A percentile compares a stretch with the other conserved stretches of the same genome.
Evolutionary conservation across 2,797 vertebrate species (phyloP).

Genomic region (Syngnathus acus): DNA sequence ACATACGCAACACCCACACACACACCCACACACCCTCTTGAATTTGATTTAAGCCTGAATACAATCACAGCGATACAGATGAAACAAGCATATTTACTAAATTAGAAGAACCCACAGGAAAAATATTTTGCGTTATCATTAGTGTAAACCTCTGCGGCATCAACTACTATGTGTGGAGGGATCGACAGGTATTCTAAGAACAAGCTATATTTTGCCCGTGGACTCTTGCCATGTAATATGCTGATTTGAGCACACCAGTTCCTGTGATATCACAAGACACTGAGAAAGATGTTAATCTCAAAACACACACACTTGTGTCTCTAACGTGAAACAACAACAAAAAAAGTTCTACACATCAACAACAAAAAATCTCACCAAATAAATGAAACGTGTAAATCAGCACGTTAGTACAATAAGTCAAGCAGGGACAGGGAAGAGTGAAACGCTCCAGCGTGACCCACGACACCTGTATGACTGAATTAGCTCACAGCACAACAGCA

Average conservation of each 20-base stretch:
- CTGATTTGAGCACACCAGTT: constrained; percentile 51
- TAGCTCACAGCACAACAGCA: constrained; percentile 69
- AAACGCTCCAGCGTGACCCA: constrained; percentile 64
- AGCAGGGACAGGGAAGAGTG: constrained; percentile 63
- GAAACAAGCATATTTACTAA: constrained; percentile 62
- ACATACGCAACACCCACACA: constrained; percentile 13
- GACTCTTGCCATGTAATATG: constrained; percentile 69
- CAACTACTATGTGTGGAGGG: constrained; percentile 20
- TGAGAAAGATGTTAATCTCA: constrained; percentile 39
- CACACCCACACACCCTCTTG: constrained; percentile 19
- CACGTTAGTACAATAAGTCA: constrained; percentile 56
- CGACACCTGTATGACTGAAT: constrained; percentile 63
- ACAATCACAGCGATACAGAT: constrained; percentile 55
- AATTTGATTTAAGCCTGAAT: constrained; percentile 34
- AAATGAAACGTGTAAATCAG: constrained; percentile 33
- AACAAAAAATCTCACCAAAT: constrained; percentile 28
- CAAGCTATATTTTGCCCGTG: constrained; percentile 69
- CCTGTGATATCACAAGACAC: constrained; percentile 45
- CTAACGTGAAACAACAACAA: constrained; percentile 25
- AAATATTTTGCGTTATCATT: constrained; percentile 55
- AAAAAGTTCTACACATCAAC: constrained; percentile 26
- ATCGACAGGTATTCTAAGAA: constrained; percentile 15
- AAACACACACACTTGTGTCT: constrained; percentile 44
- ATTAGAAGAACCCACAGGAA: constrained; percentile 73
- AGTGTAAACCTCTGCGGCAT: constrained; percentile 32